Percentiles rank a stretch among this genome's conserved stretches.
These are phyloP conservation scores for Chymomyza caudatula DNA, from an alignment of 2,888 invertebrate species.

Conservation along the genomic window DNA sequence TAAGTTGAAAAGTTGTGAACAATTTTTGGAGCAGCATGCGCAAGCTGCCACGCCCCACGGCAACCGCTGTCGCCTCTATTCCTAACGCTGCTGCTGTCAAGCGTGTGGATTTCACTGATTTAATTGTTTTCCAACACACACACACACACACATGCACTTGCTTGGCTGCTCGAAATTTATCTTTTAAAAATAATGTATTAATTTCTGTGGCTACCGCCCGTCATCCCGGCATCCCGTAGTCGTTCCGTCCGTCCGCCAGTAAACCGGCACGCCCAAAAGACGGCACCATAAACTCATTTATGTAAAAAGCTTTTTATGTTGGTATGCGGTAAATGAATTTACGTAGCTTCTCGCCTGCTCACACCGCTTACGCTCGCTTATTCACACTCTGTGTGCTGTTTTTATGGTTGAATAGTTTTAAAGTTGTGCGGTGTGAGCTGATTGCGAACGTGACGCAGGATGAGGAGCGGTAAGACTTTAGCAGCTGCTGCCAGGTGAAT, in stretches of 20 bases:
- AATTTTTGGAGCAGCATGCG: conserved; percentile 44
- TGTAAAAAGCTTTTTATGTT: conserved; percentile 61
- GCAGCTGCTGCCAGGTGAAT: conserved; percentile 24
- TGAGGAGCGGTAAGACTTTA: neutral
- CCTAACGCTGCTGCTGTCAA: neutral
- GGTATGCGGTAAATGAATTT: conserved; percentile 64
- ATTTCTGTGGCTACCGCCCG: conserved; percentile 58
- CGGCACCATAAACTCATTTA: conserved; percentile 63
- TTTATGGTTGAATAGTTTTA: conserved; percentile 65
- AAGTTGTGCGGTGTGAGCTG: conserved; percentile 33
- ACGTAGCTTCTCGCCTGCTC: conserved; percentile 44
- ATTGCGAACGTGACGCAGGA: conserved; percentile 31
- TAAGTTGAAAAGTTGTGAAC: conserved; percentile 71
- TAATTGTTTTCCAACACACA: conserved; percentile 58
- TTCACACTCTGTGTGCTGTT: conserved; percentile 23
- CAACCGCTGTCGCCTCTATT: neutral
- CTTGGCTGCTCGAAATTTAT: conserved; percentile 56
- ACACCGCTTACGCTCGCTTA: conserved; percentile 9
- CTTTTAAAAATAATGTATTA: conserved; percentile 70
- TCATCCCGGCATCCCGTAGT: neutral
- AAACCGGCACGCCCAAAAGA: neutral
- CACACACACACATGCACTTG: neutral
- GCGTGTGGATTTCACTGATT: conserved; percentile 70
- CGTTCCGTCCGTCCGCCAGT: neutral
- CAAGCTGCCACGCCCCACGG: conserved; percentile 12